Conservation (phyloP, 2,797 vertebrate genomes). For the Acipenser ruthenus region DNA sequence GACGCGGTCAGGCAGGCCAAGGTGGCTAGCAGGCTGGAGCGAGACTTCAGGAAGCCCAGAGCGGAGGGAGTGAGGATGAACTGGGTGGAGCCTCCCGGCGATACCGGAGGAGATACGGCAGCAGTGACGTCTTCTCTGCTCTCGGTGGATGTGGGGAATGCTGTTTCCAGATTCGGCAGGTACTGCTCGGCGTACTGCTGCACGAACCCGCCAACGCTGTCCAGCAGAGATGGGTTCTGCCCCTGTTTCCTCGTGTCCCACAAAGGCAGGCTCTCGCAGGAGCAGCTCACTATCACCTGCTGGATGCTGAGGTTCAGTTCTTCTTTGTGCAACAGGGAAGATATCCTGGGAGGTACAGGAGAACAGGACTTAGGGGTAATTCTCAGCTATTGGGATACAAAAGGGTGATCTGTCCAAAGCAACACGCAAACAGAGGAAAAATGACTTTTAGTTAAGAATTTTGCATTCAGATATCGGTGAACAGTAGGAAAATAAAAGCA, state of each 20-base stretch:
- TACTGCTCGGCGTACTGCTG: conserved; percentile 51
- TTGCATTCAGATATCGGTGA: no score
- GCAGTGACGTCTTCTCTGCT: conserved; percentile 41
- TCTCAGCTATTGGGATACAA: conserved; percentile 16
- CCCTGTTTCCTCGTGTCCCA: conserved; percentile 50
- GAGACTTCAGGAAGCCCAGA: conserved; percentile 79
- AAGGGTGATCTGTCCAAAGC: not conserved
- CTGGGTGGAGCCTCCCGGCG: conserved; percentile 40
- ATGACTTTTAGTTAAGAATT: not conserved
- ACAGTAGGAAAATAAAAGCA: no score
- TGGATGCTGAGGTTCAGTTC: conserved; percentile 74
- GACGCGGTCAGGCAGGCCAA: conserved; percentile 73
- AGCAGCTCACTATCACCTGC: conserved; percentile 78
- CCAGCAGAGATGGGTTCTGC: conserved; percentile 43
- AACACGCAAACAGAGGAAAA: not conserved
- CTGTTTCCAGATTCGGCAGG: conserved; percentile 48
- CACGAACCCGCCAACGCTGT: conserved; percentile 53
- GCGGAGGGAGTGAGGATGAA: conserved; percentile 77
- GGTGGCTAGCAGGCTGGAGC: conserved; percentile 66
- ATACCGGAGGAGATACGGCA: conserved; percentile 23
- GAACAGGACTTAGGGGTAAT: not conserved
- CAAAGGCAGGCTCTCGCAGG: conserved; percentile 75
- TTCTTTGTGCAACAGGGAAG: conserved; percentile 71
- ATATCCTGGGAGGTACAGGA: conserved; percentile 55
- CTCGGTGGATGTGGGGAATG: conserved; percentile 36